Evolutionary conservation across 1,140 invertebrate species (phyloP).

Genomic region (Oncopeltus fasciatus): DNA sequence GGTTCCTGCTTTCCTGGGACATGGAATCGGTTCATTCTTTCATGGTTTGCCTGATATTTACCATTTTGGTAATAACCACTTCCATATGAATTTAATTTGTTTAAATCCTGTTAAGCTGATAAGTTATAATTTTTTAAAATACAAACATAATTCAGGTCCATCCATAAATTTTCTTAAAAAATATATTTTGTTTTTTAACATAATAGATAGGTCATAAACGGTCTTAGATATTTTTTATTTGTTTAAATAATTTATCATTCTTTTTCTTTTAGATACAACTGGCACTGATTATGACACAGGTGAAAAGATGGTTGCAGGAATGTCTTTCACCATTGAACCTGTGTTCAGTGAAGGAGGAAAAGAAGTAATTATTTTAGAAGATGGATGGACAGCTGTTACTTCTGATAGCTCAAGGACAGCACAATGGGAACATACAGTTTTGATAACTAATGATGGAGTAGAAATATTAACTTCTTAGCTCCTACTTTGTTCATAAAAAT

Average conservation of each 20-base stretch:
- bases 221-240: too few species aligned
- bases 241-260: too few species aligned
- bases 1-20: conserved; percentile 69
- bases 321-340: conserved; percentile 94
- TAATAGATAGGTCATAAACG: too few species aligned
- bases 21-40: conserved; percentile 85
- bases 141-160: not conserved
- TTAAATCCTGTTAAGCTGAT: too few species aligned
- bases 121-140: conserved; percentile 11
- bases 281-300: conserved; percentile 46
- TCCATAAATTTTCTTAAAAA: not conserved
- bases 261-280: conserved; percentile 19
- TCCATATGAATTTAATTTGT: too few species aligned
- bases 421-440: conserved; percentile 82
- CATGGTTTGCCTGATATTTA: conserved; percentile 82
- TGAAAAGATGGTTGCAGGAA: conserved; percentile 68
- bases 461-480: conserved; percentile 65
- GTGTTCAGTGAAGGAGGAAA: conserved; percentile 56
- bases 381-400: conserved; percentile 78
- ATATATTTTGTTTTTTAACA: not conserved
- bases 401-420: conserved; percentile 63
- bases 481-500: too few species aligned
- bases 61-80: conserved; percentile 35
- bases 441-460: conserved; percentile 58
- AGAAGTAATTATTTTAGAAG: conserved; percentile 52